Evolutionary conservation across 1,140 invertebrate species (phyloP).

Genomic region (Armadillidium nasatum): DNA sequence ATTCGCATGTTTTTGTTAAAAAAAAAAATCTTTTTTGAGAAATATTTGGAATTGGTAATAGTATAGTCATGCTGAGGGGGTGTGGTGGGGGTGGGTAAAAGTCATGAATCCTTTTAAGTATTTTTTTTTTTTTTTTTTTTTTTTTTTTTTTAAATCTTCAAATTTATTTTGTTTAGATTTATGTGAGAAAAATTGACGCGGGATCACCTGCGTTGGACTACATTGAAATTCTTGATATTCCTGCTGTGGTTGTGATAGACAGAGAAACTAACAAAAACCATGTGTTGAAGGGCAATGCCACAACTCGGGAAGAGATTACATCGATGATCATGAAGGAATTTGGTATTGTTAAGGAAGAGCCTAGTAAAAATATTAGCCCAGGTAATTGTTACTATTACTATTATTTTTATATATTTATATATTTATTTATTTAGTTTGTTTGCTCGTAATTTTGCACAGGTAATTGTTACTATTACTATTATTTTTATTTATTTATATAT

Average conservation of each 20-base stretch:
- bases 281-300: neutral
- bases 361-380: neutral
- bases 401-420: neutral
- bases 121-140: too few relatives aligned
- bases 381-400: neutral
- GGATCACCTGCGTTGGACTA: neutral
- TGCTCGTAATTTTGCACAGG: too few relatives aligned
- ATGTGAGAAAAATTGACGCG: neutral
- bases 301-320: neutral
- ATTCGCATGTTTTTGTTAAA: too few relatives aligned
- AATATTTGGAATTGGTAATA: too few relatives aligned
- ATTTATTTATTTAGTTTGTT: neutral
- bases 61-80: too few relatives aligned
- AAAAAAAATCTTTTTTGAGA: too few relatives aligned
- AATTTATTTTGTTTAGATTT: neutral
- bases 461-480: neutral
- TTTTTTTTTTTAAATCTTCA: too few relatives aligned
- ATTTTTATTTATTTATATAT: neutral
- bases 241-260: neutral
- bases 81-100: too few relatives aligned
- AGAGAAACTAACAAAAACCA: neutral
- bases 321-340: neutral
- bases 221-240: neutral
- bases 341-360: neutral
- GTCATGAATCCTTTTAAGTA: too few relatives aligned